phyloP scores from a whole-genome alignment of 1,140 invertebrate genomes.

The Rhyacophila brunnea region DNA sequence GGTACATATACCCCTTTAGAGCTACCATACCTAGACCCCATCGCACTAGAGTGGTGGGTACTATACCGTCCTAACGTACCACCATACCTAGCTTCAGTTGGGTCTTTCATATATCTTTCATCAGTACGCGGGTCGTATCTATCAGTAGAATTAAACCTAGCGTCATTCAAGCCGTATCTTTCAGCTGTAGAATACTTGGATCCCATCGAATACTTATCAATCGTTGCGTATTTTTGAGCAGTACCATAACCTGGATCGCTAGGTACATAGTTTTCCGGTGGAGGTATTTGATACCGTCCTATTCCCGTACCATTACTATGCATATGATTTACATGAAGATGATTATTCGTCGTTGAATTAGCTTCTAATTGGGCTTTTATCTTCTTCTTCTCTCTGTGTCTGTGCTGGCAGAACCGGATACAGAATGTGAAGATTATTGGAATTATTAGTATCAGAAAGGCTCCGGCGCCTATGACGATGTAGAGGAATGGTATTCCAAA shows the following conservation, averaged over 20 bases:
- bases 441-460: conserved; percentile 53
- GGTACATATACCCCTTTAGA: conserved; percentile 42
- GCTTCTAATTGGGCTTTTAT: conserved; percentile 56
- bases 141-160: conserved; percentile 48
- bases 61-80: conserved; percentile 50
- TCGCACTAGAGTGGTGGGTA: conserved; percentile 43
- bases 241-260: conserved; percentile 46
- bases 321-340: conserved; percentile 60
- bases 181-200: conserved; percentile 48
- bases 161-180: conserved; percentile 50
- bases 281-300: conserved; percentile 44
- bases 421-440: conserved; percentile 62
- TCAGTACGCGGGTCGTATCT: conserved; percentile 28
- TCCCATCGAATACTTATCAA: conserved; percentile 55
- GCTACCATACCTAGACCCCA: conserved; percentile 37
- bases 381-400: conserved; percentile 62
- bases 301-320: conserved; percentile 50
- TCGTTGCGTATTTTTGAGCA: conserved; percentile 53
- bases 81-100: conserved; percentile 43
- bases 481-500: conserved; percentile 67
- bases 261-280: conserved; percentile 27
- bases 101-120: conserved; percentile 33
- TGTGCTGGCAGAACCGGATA: conserved; percentile 61
- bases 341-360: conserved; percentile 51
- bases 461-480: conserved; percentile 61